Conservation (phyloP, 2,113 vertebrate genomes). For the Sterna hirundo region DNA sequence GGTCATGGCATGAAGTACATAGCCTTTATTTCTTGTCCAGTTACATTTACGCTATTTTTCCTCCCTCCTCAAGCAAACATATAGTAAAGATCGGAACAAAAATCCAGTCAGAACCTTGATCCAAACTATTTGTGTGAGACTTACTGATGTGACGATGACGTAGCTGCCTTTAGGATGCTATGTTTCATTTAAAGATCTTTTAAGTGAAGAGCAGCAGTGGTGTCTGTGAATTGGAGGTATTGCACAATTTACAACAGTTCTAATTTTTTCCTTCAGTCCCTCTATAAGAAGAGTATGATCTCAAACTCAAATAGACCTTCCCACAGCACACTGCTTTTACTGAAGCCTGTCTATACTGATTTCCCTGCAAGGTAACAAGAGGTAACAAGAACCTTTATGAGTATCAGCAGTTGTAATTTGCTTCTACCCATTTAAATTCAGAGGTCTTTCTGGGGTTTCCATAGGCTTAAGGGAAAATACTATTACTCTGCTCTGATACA, state of each 20-base stretch:
- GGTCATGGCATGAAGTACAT: not conserved
- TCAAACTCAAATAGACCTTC: not conserved
- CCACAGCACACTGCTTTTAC: not conserved
- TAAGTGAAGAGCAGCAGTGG: not conserved
- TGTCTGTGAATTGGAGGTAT: not conserved
- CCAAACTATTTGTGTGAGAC: not conserved
- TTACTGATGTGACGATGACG: not conserved
- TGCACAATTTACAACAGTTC: not conserved
- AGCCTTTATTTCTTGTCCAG: not conserved
- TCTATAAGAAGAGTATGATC: not conserved
- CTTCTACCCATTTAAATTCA: not conserved
- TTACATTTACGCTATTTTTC: not conserved
- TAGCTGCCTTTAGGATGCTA: not conserved
- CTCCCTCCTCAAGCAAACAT: not conserved
- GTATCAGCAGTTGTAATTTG: not conserved
- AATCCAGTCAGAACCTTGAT: not conserved
- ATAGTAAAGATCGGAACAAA: not conserved
- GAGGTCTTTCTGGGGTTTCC: not conserved
- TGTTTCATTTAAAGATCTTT: not conserved
- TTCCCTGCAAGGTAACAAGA: not conserved
- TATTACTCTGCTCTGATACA: conserved; percentile 8
- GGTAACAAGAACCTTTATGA: not conserved
- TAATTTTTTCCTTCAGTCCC: not conserved
- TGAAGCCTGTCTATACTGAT: not conserved
- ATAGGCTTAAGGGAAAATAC: not conserved